phyloP scores from a whole-genome alignment of 2,113 vertebrate genomes.

The Scytalopus superciliaris region DNA sequence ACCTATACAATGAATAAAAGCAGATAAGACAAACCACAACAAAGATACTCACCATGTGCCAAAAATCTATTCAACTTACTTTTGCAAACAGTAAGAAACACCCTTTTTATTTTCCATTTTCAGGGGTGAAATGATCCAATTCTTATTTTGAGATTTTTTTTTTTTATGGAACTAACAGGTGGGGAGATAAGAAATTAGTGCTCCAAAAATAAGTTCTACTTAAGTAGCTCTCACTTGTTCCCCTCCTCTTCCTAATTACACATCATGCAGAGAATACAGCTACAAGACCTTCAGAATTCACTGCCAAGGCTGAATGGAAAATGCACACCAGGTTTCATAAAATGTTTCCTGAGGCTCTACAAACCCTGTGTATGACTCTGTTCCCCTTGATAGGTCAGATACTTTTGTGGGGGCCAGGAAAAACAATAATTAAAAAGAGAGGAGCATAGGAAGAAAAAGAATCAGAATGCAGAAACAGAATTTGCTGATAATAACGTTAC shows the following conservation, averaged over 20 bases:
- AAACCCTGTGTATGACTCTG: background rate
- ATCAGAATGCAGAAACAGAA: background rate
- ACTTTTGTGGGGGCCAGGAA: background rate
- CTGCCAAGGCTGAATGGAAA: background rate
- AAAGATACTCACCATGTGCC: accelerated
- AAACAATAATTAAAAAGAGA: background rate
- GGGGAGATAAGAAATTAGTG: background rate
- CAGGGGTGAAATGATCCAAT: background rate
- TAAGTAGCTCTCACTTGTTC: background rate
- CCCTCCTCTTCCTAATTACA: background rate
- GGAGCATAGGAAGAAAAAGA: background rate
- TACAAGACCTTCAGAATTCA: background rate
- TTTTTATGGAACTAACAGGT: accelerated
- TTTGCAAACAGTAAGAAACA: background rate
- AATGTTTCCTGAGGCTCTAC: background rate
- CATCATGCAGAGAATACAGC: background rate
- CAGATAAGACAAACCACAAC: background rate
- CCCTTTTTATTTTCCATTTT: background rate
- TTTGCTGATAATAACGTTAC: conserved; percentile 20
- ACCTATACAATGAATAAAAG: conserved; percentile 52
- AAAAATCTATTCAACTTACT: background rate
- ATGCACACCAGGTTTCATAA: background rate
- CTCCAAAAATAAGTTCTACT: background rate
- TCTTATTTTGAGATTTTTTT: background rate
- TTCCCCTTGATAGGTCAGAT: background rate